Conservation (phyloP, 2,888 invertebrate species). For the Cephus nigrinus region DNA sequence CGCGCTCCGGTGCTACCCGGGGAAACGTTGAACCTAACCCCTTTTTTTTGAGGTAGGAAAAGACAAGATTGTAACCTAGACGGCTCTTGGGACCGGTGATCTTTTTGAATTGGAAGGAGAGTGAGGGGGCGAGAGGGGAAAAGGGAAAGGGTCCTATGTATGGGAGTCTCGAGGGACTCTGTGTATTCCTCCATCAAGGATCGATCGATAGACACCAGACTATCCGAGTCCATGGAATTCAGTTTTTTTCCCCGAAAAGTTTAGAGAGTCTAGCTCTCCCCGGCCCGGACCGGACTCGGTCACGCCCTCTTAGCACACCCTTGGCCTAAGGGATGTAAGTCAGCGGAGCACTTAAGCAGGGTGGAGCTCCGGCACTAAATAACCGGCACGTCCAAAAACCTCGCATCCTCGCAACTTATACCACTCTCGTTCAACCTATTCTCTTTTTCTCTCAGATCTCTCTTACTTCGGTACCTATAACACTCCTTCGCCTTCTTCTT, state of each 20-base stretch:
- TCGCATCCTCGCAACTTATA: conserved; percentile 22
- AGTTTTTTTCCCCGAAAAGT: conserved; percentile 3
- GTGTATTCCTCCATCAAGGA: conserved; percentile 1
- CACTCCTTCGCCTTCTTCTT: not conserved
- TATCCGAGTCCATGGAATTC: not conserved
- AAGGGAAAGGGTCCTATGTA: conserved; percentile 5
- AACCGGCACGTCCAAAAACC: conserved; percentile 45
- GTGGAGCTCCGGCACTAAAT: conserved; percentile 48
- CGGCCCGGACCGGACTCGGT: conserved; percentile 18
- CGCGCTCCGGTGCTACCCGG: conserved; percentile 23
- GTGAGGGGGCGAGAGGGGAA: conserved; percentile 18
- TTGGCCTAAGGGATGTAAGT: conserved; percentile 53
- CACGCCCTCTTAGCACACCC: conserved; percentile 51
- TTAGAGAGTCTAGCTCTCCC: conserved; percentile 5
- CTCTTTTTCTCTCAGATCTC: not conserved
- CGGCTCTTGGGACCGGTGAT: conserved; percentile 8
- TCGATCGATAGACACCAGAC: conserved; percentile 6
- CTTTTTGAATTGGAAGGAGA: conserved; percentile 27
- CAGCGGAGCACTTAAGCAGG: conserved; percentile 53
- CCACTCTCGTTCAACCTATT: not conserved
- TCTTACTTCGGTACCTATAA: not conserved
- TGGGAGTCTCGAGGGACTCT: not conserved
- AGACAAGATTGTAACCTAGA: not conserved
- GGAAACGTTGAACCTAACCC: conserved; percentile 8
- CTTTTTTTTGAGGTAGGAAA: not conserved